Evolutionary conservation across 2,888 invertebrate species (phyloP), one percentile per base, ranked within the genome.

Genomic region (Caenorhabditis becei): DNA sequence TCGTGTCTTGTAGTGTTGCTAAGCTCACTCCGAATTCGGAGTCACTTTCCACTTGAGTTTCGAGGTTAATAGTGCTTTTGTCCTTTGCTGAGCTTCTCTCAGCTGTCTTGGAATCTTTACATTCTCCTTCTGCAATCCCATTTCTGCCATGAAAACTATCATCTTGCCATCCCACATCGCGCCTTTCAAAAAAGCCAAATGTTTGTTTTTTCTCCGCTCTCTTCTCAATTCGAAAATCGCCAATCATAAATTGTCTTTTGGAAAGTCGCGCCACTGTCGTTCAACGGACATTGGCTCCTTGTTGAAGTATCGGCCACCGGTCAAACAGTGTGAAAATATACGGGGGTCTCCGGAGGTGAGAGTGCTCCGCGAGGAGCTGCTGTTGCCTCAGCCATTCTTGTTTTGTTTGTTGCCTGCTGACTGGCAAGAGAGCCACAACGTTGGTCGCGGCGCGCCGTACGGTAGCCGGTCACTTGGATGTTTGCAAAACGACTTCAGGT

Each of bases 281-380:
- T 51, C 37, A 28, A 24, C 28, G 66, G 56, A 69, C 62, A 69
- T 66, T 74, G 66, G 66, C 74, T 74, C 61, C 11, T 49, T 69
- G 77, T 77, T 79, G 67, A 79, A 79, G 79, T 79, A 79, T 79
- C 67, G 79, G 67, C 70, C 78, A 66, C 78, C 78, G 71, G 78
- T 80, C 80, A 80, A 80, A 80, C 74, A 80, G 80, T 80, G 79
- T 80, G 80, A 74, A 80, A 74, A 74, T 74, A 74, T 59, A 49
- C 53, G 49, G 53, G 61, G 65, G 47, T 47, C 47, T 47, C 28
- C 51, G 20, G 35, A 59, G 63, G 63, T 18, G 58, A 35, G 69
- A 63, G 49, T 44, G 67, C 71, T 66, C 65, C 41, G 37, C 47
- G 24, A 35, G 66, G 32, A 20, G 56, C 23, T 26, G 20, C 49